phyloP scores from a whole-genome alignment of 2,113 vertebrate genomes.

The Elephantulus edwardii region DNA sequence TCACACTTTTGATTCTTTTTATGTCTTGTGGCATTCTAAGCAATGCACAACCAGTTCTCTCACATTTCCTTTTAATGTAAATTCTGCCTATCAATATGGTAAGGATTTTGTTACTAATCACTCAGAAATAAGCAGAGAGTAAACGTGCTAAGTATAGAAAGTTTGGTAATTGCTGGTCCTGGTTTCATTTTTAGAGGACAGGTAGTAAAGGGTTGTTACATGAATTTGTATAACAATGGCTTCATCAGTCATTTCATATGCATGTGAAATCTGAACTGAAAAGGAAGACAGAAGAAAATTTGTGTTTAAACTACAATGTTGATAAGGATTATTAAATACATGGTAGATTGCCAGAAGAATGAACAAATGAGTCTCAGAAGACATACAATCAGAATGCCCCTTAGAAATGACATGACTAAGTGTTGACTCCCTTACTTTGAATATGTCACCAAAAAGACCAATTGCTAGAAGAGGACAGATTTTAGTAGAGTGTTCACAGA shows the following conservation, averaged over 20 bases:
- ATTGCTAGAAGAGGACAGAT: background rate
- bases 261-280: background rate
- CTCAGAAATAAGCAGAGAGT: background rate
- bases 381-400: background rate
- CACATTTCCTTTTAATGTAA: background rate
- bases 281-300: background rate
- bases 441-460: background rate
- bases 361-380: background rate
- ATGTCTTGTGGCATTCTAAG: background rate
- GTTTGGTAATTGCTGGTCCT: background rate
- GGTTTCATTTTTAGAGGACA: no score
- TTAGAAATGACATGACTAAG: background rate
- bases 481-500: background rate
- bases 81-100: background rate
- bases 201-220: background rate
- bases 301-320: background rate
- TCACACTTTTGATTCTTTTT: background rate
- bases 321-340: background rate
- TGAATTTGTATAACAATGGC: background rate
- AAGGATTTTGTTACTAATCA: background rate
- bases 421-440: background rate
- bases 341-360: background rate
- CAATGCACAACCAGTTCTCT: background rate
- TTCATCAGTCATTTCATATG: background rate
- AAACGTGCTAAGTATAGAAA: fast-evolving